A percentile compares a stretch with the other conserved stretches of the same genome.
Conservation (phyloP, 1,140 invertebrate species). For the Polypedilum pembai region DNA sequence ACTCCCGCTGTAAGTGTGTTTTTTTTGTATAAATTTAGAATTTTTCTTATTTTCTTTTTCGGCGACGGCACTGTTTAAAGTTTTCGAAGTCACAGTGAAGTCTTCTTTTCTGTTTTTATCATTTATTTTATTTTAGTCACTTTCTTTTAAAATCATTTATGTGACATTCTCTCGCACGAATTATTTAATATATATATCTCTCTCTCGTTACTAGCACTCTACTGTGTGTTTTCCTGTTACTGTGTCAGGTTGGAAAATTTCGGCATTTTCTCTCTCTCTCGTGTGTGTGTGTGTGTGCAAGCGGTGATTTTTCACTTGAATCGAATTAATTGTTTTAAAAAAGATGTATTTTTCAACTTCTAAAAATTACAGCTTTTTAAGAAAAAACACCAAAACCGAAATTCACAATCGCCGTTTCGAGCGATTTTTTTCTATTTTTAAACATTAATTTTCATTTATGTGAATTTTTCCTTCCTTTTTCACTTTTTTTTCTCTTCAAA, state of each 20-base stretch:
- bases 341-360: slow-evolving; percentile 8
- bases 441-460: slow-evolving; percentile 23
- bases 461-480: background rate
- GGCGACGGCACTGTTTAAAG: background rate
- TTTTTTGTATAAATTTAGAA: background rate
- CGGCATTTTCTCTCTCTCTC: background rate
- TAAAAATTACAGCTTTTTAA: slow-evolving; percentile 14
- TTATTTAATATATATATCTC: background rate
- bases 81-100: background rate
- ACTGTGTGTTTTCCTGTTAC: background rate
- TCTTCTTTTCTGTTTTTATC: background rate
- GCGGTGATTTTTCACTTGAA: background rate
- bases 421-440: slow-evolving; percentile 26
- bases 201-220: background rate
- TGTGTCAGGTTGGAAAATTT: background rate
- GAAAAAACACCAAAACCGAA: background rate
- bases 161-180: background rate
- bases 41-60: background rate
- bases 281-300: background rate
- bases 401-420: slow-evolving; percentile 16
- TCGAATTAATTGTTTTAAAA: background rate
- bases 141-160: background rate
- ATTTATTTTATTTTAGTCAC: background rate
- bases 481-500: too few relatives aligned
- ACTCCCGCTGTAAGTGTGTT: background rate